phyloP scores from a whole-genome alignment of 2,888 invertebrate genomes.

The Heliconius hortense region DNA sequence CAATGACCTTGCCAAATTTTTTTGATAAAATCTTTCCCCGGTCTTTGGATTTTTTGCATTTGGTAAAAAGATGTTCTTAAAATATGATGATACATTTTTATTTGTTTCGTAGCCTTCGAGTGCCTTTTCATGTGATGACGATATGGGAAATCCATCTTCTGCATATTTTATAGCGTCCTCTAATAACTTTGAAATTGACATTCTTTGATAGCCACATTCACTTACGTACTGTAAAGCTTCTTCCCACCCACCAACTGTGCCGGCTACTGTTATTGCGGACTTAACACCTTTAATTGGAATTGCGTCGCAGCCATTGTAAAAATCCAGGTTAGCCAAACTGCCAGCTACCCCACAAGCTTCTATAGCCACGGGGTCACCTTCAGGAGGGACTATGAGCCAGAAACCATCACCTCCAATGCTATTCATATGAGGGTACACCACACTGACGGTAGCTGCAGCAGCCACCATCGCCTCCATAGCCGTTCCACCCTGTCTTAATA shows the following conservation, averaged over 20 bases:
- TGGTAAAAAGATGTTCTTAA: conserved; percentile 55
- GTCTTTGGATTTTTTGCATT: conserved; percentile 54
- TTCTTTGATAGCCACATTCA: conserved; percentile 65
- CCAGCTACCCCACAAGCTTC: conserved; percentile 72
- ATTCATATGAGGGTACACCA: conserved; percentile 74
- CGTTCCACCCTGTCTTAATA: conserved; percentile 69
- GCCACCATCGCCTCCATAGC: conserved; percentile 73
- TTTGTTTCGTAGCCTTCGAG: conserved; percentile 35
- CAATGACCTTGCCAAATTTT: conserved; percentile 61
- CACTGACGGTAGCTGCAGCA: conserved; percentile 71
- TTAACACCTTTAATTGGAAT: conserved; percentile 66
- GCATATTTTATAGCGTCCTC: conserved; percentile 70
- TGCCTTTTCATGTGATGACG: conserved; percentile 50
- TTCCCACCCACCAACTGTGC: conserved; percentile 72
- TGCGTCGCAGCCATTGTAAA: conserved; percentile 53
- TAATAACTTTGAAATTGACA: conserved; percentile 57
- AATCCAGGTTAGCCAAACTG: conserved; percentile 61
- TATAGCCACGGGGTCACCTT: conserved; percentile 65
- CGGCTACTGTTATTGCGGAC: conserved; percentile 68
- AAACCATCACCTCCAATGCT: conserved; percentile 72
- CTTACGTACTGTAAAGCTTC: conserved; percentile 68
- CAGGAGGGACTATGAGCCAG: conserved; percentile 72
- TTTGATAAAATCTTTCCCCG: conserved; percentile 63
- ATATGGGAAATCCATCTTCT: conserved; percentile 64
- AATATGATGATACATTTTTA: conserved; percentile 47